Evolutionary conservation across 64 coral and sea anemone species (phyloP).

Genomic region (Acropora tenuis): DNA sequence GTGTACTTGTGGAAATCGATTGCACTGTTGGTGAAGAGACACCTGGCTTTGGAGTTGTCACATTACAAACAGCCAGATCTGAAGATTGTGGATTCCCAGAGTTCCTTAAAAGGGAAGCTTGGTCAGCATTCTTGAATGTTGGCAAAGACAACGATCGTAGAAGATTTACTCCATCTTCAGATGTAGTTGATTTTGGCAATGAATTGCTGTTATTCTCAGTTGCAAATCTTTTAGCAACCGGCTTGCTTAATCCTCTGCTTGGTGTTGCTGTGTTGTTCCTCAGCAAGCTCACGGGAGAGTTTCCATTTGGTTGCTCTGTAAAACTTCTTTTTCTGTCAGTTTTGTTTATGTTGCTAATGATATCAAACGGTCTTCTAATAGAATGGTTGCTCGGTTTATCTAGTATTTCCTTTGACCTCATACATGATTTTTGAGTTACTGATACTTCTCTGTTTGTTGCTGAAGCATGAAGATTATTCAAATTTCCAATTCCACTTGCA

Average conservation of each 20-base stretch:
- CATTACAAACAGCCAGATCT: background rate
- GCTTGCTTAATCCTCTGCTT: background rate
- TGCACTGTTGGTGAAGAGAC: background rate
- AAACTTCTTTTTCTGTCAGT: background rate
- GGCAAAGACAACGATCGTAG: background rate
- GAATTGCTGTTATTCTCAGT: background rate
- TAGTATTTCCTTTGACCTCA: conserved; percentile 5
- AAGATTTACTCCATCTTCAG: background rate
- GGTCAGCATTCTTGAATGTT: background rate
- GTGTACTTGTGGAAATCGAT: background rate
- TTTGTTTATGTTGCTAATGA: background rate
- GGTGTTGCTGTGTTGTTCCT: background rate
- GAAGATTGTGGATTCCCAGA: background rate
- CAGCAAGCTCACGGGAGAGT: background rate
- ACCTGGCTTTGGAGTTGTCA: background rate
- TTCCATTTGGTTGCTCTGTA: background rate
- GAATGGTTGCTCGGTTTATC: background rate
- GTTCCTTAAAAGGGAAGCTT: background rate
- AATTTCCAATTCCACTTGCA: conserved; percentile 19
- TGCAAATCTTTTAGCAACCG: conserved; percentile 51
- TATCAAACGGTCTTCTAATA: conserved; percentile 1
- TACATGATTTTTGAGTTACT: background rate
- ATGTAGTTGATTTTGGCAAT: background rate
- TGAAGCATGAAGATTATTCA: background rate
- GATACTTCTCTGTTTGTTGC: background rate